Conservation (phyloP, 2,113 vertebrate species). For the Connochaetes taurinus region DNA sequence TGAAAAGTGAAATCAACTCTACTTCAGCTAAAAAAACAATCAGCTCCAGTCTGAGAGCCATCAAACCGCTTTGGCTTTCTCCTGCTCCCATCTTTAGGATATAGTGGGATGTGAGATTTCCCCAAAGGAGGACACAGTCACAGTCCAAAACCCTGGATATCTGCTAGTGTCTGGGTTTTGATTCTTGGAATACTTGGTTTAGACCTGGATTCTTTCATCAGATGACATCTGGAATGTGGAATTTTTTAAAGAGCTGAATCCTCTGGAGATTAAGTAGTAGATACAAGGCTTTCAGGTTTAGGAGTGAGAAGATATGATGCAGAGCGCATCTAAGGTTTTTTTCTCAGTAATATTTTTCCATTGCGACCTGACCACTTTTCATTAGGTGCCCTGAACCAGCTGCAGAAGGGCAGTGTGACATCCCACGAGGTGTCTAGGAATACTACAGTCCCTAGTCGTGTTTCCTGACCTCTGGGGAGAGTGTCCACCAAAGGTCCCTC, state of each 20-base stretch:
- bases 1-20: not conserved
- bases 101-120: not conserved
- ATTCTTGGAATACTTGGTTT: not conserved
- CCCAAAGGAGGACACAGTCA: not conserved
- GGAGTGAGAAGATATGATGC: not conserved
- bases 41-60: not conserved
- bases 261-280: not conserved
- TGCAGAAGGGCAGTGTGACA: not conserved
- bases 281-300: not conserved
- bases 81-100: not conserved
- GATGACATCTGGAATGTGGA: not conserved
- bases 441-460: not conserved
- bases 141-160: not conserved
- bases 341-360: not conserved
- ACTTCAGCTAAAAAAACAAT: not conserved
- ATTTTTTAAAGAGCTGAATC: not conserved
- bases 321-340: not conserved
- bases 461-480: not conserved
- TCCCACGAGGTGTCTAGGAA: rapidly evolving
- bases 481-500: not conserved
- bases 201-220: not conserved
- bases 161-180: not conserved
- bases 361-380: not conserved
- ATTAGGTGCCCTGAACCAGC: not conserved
- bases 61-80: not conserved